Evolutionary conservation across 2,113 vertebrate species (phyloP), one percentile per base, ranked within the genome.

Genomic region (Perca schrenkii): DNA sequence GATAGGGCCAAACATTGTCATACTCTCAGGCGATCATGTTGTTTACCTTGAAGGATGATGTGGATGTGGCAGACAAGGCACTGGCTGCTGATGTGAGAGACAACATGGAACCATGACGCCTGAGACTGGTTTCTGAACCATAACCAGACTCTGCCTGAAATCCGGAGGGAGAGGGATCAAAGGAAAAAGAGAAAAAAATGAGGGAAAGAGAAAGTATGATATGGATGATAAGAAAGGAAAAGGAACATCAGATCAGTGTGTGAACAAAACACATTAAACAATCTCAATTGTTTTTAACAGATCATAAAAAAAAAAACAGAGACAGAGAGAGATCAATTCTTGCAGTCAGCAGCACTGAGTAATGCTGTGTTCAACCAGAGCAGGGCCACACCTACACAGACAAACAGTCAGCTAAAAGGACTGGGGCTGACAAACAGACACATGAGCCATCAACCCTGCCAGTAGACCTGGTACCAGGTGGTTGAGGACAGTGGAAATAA

Each of bases 41-140:
- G 91, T 77, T 90, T 82, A 99, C 98, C 97, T 98, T 99, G 93
- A 99, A 99, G 3, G 98, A 99, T 57, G 98, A 99, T 13, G 98
- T 96, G 83, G 98, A 99, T 34, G 98, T 97, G 3, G 98, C 97
- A 77, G 98, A 99, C 91, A 99, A 97, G 69, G 97, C 97, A 89
- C 98, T 99, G 86, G 98, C 97, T 90, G 97, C 97, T 60, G 98
- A 99, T 7, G 98, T 98, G 86, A 99, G 96, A 58, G 98, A 99
- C 67, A 98, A 96, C 96, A 99, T 97, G 74, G 98, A 99, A 83
- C 98, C 98, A 96, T 99, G 98, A 60, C 98, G 97, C 16, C 97
- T 96, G 79, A 99, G 95, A 87, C 98, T 99, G 49, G 96, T 97
- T 89, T 99, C 98, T 56, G 98, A 99, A 86, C 97, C 97, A 90